Percentiles rank a stretch among this genome's conserved stretches.
These are phyloP conservation scores for Lepilemur ruficaudatus DNA, from an alignment of 2,797 vertebrate species.

Conservation along the genomic window DNA sequence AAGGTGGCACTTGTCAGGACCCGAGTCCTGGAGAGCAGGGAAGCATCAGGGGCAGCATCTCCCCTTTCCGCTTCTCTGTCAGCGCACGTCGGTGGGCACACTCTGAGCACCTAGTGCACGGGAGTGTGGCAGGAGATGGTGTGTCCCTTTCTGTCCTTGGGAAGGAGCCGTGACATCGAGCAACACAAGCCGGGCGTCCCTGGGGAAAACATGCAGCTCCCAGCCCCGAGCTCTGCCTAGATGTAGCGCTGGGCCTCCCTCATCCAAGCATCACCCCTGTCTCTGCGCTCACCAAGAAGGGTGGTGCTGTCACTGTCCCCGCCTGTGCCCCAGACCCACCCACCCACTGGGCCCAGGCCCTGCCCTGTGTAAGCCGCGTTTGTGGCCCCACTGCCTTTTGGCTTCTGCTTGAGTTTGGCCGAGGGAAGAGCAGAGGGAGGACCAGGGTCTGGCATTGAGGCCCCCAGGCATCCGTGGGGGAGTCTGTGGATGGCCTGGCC, in stretches of 20 bases:
- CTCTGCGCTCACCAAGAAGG: rapidly evolving
- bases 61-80: background rate
- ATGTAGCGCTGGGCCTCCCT: rapidly evolving
- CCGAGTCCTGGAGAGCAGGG: background rate
- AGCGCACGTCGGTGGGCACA: background rate
- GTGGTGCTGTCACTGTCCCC: background rate
- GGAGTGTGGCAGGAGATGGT: rapidly evolving
- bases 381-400: background rate
- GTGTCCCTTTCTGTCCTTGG: background rate
- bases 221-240: background rate
- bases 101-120: rapidly evolving
- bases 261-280: background rate
- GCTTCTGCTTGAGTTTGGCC: background rate
- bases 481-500: background rate
- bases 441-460: background rate
- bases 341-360: background rate
- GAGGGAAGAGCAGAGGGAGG: background rate
- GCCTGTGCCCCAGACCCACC: background rate
- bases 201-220: background rate
- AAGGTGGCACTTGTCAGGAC: background rate
- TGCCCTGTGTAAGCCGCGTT: background rate
- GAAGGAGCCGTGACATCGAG: background rate
- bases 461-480: background rate
- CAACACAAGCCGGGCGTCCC: too few species aligned
- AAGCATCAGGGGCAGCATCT: rapidly evolving